Conservation (phyloP, 1,140 invertebrate species). For the Zaprionus ornatus region DNA sequence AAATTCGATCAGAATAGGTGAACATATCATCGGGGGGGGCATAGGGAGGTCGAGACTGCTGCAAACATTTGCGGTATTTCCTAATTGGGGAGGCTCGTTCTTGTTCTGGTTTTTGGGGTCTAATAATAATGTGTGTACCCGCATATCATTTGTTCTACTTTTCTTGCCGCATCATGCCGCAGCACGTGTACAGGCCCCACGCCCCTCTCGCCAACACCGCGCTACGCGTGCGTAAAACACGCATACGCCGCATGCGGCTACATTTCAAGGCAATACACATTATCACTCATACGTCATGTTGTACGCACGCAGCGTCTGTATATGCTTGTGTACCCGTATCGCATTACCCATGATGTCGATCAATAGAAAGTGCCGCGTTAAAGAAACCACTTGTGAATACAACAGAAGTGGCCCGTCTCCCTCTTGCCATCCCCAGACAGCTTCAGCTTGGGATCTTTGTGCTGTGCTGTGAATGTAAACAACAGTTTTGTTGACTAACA, state of each 20-base stretch:
- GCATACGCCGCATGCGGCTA: constrained; percentile 45
- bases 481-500: constrained; percentile 53
- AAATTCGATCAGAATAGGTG: not conserved
- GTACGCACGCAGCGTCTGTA: constrained; percentile 29
- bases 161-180: not conserved
- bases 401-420: not conserved
- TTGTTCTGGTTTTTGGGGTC: not conserved
- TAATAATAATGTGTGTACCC: not conserved
- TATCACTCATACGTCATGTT: constrained; percentile 68
- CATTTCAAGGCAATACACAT: constrained; percentile 51
- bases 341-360: constrained; percentile 56
- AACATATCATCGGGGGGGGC: too few relatives aligned
- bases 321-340: constrained; percentile 59
- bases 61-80: constrained; percentile 1
- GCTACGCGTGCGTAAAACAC: constrained; percentile 36
- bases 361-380: constrained; percentile 57
- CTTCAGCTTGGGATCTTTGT: constrained; percentile 9
- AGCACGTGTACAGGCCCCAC: constrained; percentile 4
- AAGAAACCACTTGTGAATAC: constrained; percentile 39
- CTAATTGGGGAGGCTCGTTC: not conserved
- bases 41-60: not conserved
- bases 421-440: not conserved
- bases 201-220: not conserved
- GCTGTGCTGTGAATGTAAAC: constrained; percentile 46
- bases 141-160: not conserved